phyloP scores from a whole-genome alignment of 2,797 vertebrate species.

The Oreortyx pictus region DNA sequence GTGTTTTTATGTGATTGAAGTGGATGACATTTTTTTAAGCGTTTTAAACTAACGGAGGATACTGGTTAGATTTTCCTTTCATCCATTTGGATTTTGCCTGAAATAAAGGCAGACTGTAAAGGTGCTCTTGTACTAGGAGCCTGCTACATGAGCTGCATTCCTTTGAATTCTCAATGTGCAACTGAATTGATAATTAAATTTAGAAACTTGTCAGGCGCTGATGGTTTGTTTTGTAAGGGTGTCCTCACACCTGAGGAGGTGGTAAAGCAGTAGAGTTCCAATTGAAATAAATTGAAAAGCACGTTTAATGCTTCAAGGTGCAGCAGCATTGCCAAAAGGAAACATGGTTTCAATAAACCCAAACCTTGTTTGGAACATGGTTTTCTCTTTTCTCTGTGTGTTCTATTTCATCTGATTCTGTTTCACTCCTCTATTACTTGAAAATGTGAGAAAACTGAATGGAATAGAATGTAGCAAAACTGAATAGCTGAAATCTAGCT shows the following conservation, averaged over 20 bases:
- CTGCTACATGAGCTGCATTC: not conserved
- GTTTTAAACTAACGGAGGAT: not conserved
- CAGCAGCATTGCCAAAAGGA: not conserved
- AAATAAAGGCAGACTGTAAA: not conserved
- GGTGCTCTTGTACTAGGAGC: not conserved
- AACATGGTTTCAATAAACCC: conserved; percentile 5
- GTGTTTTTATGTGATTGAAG: not conserved
- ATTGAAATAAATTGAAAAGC: not conserved
- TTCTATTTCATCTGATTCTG: not conserved
- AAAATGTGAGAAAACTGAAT: not conserved
- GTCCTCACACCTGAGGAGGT: not conserved
- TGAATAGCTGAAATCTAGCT: not conserved
- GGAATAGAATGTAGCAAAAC: not conserved
- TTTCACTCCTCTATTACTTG: not conserved
- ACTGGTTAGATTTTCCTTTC: not conserved
- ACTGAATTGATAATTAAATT: not conserved
- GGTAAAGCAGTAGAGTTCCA: not conserved
- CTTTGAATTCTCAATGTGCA: not conserved
- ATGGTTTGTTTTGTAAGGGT: not conserved
- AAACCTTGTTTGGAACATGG: not conserved
- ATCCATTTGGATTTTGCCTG: not conserved
- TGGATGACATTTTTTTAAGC: not conserved
- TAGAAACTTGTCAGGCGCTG: not conserved
- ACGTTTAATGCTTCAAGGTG: not conserved
- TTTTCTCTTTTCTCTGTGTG: not conserved